phyloP scores from a whole-genome alignment of 1,140 invertebrate genomes.

The Pachypeltis micranthus region DNA sequence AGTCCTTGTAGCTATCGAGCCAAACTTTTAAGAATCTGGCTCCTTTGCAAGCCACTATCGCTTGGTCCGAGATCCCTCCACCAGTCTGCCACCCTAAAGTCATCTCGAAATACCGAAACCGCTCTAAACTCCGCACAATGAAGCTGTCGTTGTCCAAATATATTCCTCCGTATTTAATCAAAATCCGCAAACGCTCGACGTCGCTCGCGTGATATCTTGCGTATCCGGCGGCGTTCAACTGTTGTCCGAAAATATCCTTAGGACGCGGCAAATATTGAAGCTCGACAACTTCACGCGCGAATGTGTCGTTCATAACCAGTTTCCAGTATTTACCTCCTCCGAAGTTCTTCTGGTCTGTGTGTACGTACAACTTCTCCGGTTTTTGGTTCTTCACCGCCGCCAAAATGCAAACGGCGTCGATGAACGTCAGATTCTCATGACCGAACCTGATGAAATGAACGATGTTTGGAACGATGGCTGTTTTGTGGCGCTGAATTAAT shows the following conservation, averaged over 20 bases:
- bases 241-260: constrained; percentile 29
- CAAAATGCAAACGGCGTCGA: constrained; percentile 22
- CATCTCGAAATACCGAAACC: constrained; percentile 32
- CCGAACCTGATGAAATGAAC: constrained; percentile 25
- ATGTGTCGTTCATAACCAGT: constrained; percentile 12
- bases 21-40: constrained; percentile 30
- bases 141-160: constrained; percentile 26
- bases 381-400: constrained; percentile 24
- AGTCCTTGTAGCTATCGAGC: constrained; percentile 29
- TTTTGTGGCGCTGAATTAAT: too few species aligned
- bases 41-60: constrained; percentile 27
- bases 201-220: constrained; percentile 23
- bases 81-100: constrained; percentile 32
- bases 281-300: constrained; percentile 13
- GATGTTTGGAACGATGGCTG: constrained; percentile 26
- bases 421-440: constrained; percentile 17
- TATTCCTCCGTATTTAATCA: constrained; percentile 26
- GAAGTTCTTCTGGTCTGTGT: constrained; percentile 21
- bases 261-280: constrained; percentile 23
- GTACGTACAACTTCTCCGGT: constrained; percentile 25
- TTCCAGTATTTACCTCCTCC: constrained; percentile 26
- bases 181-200: constrained; percentile 20
- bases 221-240: constrained; percentile 15
- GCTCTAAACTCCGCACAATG: constrained; percentile 21
- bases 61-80: constrained; percentile 19